Evolutionary conservation across 1,140 invertebrate species (phyloP).

Genomic region (Pseudomyrmex flavicornis): DNA sequence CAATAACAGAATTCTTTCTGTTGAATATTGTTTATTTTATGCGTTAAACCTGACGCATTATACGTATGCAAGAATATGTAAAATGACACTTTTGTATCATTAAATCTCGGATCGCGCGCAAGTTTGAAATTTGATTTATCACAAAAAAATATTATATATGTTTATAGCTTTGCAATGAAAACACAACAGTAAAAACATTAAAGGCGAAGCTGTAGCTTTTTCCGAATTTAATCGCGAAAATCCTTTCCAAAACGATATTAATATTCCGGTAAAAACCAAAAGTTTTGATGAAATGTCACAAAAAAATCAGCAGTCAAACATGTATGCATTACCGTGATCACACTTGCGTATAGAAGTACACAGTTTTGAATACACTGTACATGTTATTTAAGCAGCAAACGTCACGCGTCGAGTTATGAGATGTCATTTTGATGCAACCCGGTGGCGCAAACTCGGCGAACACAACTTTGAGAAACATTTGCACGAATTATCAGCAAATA

Average conservation of each 20-base stretch:
- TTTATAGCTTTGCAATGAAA: not conserved
- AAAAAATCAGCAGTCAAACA: not conserved
- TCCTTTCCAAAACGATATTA: not conserved
- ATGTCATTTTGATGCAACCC: slow-evolving; percentile 31
- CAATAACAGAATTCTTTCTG: not conserved
- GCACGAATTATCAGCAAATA: slow-evolving; percentile 44
- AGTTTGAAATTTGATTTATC: not conserved
- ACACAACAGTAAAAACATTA: slow-evolving; percentile 1
- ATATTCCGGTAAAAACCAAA: not conserved
- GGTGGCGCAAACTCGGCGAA: not conserved
- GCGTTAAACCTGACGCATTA: not conserved
- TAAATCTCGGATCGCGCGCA: not conserved
- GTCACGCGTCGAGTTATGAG: slow-evolving; percentile 31
- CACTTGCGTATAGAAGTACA: not conserved
- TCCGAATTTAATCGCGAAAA: not conserved
- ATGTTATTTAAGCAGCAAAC: slow-evolving; percentile 8
- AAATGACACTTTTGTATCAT: slow-evolving; percentile 24
- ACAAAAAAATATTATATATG: not conserved
- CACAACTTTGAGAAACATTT: slow-evolving; percentile 43
- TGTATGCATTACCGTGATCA: not conserved
- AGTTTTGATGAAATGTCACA: not conserved
- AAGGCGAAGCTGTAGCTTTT: not conserved
- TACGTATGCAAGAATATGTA: not conserved
- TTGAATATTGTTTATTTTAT: slow-evolving; percentile 14
- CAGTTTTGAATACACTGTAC: not conserved